A percentile compares a stretch with the other conserved stretches of the same genome.
Conservation (phyloP, 2,797 vertebrate species). For the Eulemur rubriventer region DNA sequence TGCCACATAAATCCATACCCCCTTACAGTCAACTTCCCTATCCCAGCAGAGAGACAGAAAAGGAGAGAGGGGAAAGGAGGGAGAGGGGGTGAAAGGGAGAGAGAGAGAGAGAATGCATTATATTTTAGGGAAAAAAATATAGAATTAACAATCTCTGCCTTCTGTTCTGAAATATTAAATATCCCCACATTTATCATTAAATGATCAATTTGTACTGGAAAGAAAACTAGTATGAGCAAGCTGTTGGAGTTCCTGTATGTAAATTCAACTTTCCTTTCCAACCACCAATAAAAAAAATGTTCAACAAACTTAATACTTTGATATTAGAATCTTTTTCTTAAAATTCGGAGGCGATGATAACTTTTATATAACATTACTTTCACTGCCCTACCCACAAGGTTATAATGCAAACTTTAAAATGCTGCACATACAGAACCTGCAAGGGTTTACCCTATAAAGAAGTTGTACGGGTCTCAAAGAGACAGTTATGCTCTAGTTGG, state of each 20-base stretch:
- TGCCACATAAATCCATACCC: background rate
- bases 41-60: background rate
- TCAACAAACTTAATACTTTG: background rate
- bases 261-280: constrained; percentile 29
- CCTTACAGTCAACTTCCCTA: background rate
- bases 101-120: background rate
- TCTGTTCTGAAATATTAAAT: background rate
- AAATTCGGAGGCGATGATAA: background rate
- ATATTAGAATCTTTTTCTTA: background rate
- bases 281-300: background rate
- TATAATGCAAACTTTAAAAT: constrained; percentile 1
- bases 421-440: background rate
- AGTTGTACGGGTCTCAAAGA: background rate
- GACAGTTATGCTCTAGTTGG: background rate
- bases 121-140: background rate
- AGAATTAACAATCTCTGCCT: background rate
- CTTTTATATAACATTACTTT: background rate
- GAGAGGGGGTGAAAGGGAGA: background rate
- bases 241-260: background rate
- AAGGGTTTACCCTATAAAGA: background rate
- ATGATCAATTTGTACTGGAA: background rate
- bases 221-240: constrained; percentile 7
- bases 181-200: background rate
- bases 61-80: background rate
- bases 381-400: background rate